Evolutionary conservation across 2,797 vertebrate species (phyloP), one percentile per base, ranked within the genome.

Genomic region (Helarctos malayanus): DNA sequence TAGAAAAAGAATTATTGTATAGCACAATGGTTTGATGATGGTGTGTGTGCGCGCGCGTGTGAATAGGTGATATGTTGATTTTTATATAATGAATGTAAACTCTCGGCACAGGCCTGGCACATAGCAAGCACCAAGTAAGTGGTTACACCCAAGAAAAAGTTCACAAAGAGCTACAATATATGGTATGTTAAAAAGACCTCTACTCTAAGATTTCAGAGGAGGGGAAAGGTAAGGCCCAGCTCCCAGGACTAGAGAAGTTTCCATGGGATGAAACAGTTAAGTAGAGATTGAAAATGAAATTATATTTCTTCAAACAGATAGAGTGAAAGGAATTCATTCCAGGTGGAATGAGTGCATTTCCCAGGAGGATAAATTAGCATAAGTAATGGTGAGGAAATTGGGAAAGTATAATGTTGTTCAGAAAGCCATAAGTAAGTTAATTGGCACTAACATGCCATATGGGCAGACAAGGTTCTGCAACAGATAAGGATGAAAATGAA

Each of bases 21-120:
- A 96, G 82, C 78, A 80, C 18, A 88, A 54, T 61, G 96, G 78
- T 97, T 69, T 75, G 56, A 56, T 63, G 38, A 52, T 2, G n/a
- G 41, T 7, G 4, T 56, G 7, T 47, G 1, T 41, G 11, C 32
- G 7, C 2, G 13, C 0, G 41, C 3, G 1, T 27, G 5, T 27
- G 15, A 35, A 61, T 7, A 41, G 47, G 52, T 47, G 45, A 83
- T 21, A 81, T 2, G 12, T 18, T 83, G 68, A 93, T 45, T 63
- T 69, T 61, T 92, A 27, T 10, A 84, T 35, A 87, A 49, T 73
- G 45, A 73, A 89, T 23, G 45, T 32, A 82, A 81, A 69, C 65
- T 84, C n/a, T 68, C 49, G 81, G 12, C 59, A 85, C 16, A 90
- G 56, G 54, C 5, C 15, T 92, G 32, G 21, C 45, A 80, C 13